phyloP scores from a whole-genome alignment of 2,888 invertebrate species.

The Oscheius sp. region DNA sequence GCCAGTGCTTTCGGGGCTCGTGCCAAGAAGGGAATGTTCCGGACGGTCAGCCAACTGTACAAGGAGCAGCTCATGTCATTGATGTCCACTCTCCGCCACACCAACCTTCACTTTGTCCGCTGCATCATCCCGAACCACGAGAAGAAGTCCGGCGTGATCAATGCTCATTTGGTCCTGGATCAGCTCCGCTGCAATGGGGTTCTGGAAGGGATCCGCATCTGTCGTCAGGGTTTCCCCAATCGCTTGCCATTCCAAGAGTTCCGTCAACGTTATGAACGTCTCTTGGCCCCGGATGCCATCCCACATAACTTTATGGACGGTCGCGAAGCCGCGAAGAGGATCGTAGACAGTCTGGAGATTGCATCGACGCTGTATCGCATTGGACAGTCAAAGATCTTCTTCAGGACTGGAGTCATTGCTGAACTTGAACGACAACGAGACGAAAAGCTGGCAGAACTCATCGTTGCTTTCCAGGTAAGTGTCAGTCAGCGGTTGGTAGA shows the following conservation, averaged over 20 bases:
- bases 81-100: conserved; percentile 87
- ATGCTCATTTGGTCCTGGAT: conserved; percentile 96
- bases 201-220: conserved; percentile 97
- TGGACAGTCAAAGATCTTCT: conserved; percentile 99
- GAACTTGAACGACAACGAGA: conserved; percentile 94
- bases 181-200: conserved; percentile 99
- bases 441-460: conserved; percentile 96
- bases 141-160: conserved; percentile 95
- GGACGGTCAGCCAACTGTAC: conserved; percentile 94
- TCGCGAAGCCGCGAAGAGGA: conserved; percentile 89
- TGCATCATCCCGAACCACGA: conserved; percentile 99
- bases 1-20: conserved; percentile 86
- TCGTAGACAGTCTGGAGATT: conserved; percentile 90
- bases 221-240: conserved; percentile 99
- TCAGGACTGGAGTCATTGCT: conserved; percentile 97
- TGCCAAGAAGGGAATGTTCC: conserved; percentile 88
- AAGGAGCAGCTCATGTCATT: conserved; percentile 97
- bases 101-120: conserved; percentile 98
- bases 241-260: conserved; percentile 94
- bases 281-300: conserved; percentile 97
- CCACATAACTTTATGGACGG: conserved; percentile 99
- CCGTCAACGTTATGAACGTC: conserved; percentile 90
- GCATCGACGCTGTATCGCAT: conserved; percentile 95
- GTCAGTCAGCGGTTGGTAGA: too few relatives aligned
- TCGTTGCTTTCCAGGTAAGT: conserved; percentile 87